Conservation (phyloP, 2,888 invertebrate species). For the Cheilosia grossa region DNA sequence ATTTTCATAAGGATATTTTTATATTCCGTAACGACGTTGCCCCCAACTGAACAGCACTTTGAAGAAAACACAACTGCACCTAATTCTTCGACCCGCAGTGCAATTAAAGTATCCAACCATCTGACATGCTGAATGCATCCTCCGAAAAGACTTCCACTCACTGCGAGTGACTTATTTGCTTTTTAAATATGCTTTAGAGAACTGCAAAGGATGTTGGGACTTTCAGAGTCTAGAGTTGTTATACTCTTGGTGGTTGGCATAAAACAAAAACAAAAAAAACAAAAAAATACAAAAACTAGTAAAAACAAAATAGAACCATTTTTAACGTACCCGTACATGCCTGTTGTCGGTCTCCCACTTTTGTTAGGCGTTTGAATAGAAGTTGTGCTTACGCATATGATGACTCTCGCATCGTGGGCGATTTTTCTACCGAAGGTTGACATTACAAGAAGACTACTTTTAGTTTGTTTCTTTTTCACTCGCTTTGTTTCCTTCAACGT, state of each 20-base stretch:
- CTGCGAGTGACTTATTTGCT: constrained; percentile 59
- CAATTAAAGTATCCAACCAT: constrained; percentile 1
- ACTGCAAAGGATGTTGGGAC: constrained; percentile 43
- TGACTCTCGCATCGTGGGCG: constrained; percentile 27
- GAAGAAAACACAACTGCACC: neutral
- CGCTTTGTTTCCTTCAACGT: constrained; percentile 16
- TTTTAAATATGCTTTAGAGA: constrained; percentile 37
- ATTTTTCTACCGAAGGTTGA: constrained; percentile 35
- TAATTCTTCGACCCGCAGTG: neutral
- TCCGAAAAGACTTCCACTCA: constrained; percentile 34
- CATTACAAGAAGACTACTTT: constrained; percentile 43
- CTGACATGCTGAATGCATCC: constrained; percentile 26
- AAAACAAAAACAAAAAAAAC: constrained; percentile 17
- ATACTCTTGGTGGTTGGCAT: constrained; percentile 12
- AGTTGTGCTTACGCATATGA: constrained; percentile 67
- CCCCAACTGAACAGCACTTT: neutral
- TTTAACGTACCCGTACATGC: constrained; percentile 37
- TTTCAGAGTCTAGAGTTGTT: constrained; percentile 45
- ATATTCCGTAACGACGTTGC: too few relatives aligned
- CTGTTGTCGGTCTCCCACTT: constrained; percentile 27
- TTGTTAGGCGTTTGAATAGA: constrained; percentile 62
- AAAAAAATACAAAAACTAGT: constrained; percentile 16
- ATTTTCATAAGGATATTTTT: too few relatives aligned
- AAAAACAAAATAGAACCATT: neutral
- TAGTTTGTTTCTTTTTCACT: constrained; percentile 19